Evolutionary conservation across 2,797 vertebrate genomes (phyloP), one percentile per base, ranked within the genome.

Genomic region (Tauraco hartlaubi): DNA sequence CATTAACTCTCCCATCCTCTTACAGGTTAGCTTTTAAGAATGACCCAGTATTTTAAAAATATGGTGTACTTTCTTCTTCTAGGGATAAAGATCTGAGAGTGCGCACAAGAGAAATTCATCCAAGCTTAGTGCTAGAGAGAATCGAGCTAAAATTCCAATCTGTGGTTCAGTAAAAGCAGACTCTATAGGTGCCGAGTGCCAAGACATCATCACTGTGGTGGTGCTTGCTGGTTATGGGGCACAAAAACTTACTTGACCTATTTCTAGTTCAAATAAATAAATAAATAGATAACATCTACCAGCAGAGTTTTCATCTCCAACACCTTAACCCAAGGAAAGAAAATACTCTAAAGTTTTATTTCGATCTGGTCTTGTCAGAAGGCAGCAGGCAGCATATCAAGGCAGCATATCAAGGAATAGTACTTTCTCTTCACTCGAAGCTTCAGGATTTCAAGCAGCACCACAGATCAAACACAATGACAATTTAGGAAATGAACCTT

Each of bases 401-500:
- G 73, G 69, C 33, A 88, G 21, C 1, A 1, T 64, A 66, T 44
- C 59, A 92, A 84, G 73, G 51, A 91, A 66, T 48, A 64, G n/a
- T 73, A 82, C 62, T 22, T 75, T 69, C 69, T 88, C 48, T 85
- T 71, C 77, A 96, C 19, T 85, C 62, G 41, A 85, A 95, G 94
- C 86, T 85, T 92, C 37, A 80, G 67, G 81, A 94, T 94, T 87
- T 94, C 90, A 62, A 91, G 84, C 33, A 97, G 90, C 78, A 78
- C 82, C 92, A 67, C 31, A 92, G 58, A 96, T 81, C 82, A 92
- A 95, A 96, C 49, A 63, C 73, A 93, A 80, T 9, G n/a, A 81
- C 67, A 95, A 97, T 90, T 97, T 88, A 92, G 82, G 96, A 97
- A 96, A 94, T 64, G n/a, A 88, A 96, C 75, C 94, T 97, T 95